These are phyloP conservation scores for Cyprinella venusta DNA, from an alignment of 2,797 vertebrate species.

Conservation along the genomic window DNA sequence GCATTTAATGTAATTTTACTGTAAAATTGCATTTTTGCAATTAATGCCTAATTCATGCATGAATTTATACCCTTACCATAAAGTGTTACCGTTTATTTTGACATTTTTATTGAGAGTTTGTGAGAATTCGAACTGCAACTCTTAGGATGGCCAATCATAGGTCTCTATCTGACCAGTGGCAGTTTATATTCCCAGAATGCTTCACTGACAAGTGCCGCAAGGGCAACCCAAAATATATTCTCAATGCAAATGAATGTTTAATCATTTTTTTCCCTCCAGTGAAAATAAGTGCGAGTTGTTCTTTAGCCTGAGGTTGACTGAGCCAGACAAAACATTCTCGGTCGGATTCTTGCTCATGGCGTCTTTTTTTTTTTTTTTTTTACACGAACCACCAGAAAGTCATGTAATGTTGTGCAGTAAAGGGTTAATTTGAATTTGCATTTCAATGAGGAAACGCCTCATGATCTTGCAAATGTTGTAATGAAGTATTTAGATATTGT, in stretches of 20 bases:
- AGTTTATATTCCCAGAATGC: conserved; percentile 30
- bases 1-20: no score
- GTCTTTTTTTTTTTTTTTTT: background rate
- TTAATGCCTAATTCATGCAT: no score
- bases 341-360: conserved; percentile 2
- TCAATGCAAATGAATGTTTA: conserved; percentile 53
- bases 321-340: conserved; percentile 25
- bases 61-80: no score
- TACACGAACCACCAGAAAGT: background rate
- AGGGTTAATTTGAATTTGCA: background rate
- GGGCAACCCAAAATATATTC: conserved; percentile 42
- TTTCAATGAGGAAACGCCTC: background rate
- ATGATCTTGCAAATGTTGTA: background rate
- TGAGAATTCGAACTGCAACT: background rate
- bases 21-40: no score
- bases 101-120: background rate
- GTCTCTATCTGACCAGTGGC: background rate
- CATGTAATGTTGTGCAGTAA: background rate
- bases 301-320: conserved; percentile 10
- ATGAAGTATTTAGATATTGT: background rate
- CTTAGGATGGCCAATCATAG: background rate
- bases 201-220: conserved; percentile 20
- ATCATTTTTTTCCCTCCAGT: conserved; percentile 40
- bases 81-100: background rate
- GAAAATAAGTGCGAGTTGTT: conserved; percentile 18